These are phyloP conservation scores for Neodiprion virginianus DNA, from an alignment of 1,140 invertebrate species.

Conservation along the genomic window DNA sequence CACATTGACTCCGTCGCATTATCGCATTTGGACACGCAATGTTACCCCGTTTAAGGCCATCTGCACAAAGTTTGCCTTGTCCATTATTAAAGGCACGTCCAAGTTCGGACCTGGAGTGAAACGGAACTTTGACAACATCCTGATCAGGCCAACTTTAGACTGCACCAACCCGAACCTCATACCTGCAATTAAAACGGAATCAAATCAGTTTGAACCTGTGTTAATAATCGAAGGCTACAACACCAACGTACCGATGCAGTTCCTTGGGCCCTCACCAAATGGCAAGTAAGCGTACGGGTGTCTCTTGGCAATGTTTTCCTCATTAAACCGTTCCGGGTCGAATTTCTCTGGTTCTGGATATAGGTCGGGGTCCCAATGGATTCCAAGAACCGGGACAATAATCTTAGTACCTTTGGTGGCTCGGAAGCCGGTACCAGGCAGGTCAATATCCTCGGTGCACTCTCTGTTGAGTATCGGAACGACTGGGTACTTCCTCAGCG, in stretches of 20 bases:
- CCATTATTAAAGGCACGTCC: background rate
- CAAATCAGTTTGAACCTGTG: conserved; percentile 16
- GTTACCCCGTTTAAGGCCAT: background rate
- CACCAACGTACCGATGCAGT: conserved; percentile 59
- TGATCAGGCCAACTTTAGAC: conserved; percentile 64
- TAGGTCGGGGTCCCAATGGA: conserved; percentile 69
- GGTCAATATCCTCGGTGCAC: conserved; percentile 59
- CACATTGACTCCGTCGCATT: too few species aligned
- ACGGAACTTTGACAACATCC: conserved; percentile 51
- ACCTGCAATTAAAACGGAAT: conserved; percentile 50
- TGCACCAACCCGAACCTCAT: conserved; percentile 69
- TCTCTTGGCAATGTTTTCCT: conserved; percentile 54
- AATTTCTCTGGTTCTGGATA: conserved; percentile 72
- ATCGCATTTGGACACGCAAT: background rate
- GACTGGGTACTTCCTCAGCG: conserved; percentile 65
- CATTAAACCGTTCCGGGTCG: conserved; percentile 71
- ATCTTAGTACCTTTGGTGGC: conserved; percentile 60
- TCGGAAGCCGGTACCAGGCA: conserved; percentile 55
- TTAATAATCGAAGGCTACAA: background rate
- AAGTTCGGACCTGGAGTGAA: background rate
- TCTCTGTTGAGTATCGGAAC: conserved; percentile 59
- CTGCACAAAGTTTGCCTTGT: background rate
- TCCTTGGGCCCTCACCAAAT: conserved; percentile 64
- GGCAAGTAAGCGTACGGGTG: conserved; percentile 59
- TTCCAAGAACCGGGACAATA: conserved; percentile 60